Base-by-base conservation (phyloP, 2,888 invertebrate species). In the Metalampra italica region DNA sequence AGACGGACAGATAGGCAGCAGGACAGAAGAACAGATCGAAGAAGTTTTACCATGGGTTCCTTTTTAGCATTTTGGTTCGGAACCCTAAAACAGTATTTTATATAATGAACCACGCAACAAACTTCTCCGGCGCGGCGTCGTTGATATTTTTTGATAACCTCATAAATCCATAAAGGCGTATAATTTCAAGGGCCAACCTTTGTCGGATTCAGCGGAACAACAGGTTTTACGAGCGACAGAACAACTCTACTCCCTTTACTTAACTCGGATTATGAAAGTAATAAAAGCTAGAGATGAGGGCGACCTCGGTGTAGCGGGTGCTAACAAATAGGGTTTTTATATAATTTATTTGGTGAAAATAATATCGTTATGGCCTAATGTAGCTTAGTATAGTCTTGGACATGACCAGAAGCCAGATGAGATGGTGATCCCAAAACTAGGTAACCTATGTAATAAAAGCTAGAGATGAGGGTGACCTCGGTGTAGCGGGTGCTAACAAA, bases 241-340 rank as follows among this genome's bases (percentile, higher is more conserved):
- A 54, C 46, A 42, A 46, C 44, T 39, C 44, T 4, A 11, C 22
- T 36, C 36, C 36, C 53, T 55, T 60, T 59, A 55, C 62, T 64
- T 64, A 58, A 60, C 59, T 54, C 55, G 64, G 61, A 65, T 68
- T 67, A 66, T 64, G 57, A 65, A 66, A 56, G 64, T 66, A 64
- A 67, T 67, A 70, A 70, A 69, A 59, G 56, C 46, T 39, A 12
- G 43, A 36, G 45, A 49, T 41, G 45, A 43, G 15, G 43, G 15
- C 38, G 30, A 30, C 15, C 34, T 44, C 11, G 29, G 29, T 14
- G 12, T 9, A 41, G 11, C 15, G 22, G 29, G 29, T 42, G 42
- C 42, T n/a, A 42, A 12, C 15, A 13, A 39, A 36, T 1, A n/a
- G 39, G 7, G 5, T 37, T 39, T 15, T 37, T 42, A 36, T 46